phyloP scores from a whole-genome alignment of 2,113 vertebrate genomes.

The Willisornis vidua region DNA sequence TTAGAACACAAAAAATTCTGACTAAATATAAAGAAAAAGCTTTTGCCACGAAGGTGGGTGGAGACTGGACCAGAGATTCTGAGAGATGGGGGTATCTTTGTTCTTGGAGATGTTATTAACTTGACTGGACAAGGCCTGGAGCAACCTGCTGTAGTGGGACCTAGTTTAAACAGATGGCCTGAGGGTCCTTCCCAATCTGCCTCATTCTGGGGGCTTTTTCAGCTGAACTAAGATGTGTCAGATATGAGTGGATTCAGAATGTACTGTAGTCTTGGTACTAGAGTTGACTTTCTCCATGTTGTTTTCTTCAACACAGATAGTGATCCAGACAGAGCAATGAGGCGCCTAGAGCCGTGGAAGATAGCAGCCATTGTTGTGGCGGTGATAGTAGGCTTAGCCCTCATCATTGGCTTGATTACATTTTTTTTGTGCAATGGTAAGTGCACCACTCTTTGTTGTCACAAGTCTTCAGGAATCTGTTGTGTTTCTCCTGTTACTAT shows the following conservation, averaged over 20 bases:
- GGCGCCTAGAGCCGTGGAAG: slow-evolving; percentile 62
- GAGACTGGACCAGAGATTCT: neutral
- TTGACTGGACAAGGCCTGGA: neutral
- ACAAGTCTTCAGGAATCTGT: neutral
- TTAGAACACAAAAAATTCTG: neutral
- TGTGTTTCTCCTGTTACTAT: neutral
- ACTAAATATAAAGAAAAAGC: neutral
- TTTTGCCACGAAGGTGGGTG: neutral
- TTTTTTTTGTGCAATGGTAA: slow-evolving; percentile 69
- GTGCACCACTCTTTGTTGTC: neutral
- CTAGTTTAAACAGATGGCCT: neutral
- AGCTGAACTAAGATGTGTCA: neutral
- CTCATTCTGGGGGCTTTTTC: neutral
- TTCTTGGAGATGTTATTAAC: neutral
- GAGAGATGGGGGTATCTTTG: neutral
- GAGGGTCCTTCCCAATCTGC: neutral
- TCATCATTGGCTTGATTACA: slow-evolving; percentile 63
- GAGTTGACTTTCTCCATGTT: neutral
- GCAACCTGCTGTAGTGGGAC: neutral
- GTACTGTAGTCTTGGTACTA: neutral
- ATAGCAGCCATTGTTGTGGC: slow-evolving; percentile 39
- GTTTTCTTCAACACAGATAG: neutral
- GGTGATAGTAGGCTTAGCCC: slow-evolving; percentile 16
- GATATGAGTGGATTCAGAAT: neutral
- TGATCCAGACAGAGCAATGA: neutral